Base-by-base conservation (phyloP, 1,140 invertebrate genomes). In the Brachionus paranguensis region DNA sequence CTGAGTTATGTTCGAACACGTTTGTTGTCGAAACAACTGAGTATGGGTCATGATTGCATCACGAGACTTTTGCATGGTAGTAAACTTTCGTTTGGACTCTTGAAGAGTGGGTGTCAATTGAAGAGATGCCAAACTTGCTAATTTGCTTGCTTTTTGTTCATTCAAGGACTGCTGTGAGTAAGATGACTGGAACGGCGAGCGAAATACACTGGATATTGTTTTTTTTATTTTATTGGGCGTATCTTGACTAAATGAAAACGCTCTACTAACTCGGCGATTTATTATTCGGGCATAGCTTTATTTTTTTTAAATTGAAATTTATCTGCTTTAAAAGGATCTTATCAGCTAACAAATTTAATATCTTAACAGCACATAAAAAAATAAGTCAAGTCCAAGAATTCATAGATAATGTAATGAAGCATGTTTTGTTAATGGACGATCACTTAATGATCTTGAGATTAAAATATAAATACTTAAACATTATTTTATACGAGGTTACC, bases 171-270 rank as follows among this genome's bases (percentile, higher is more conserved):
- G 78, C 29, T 81, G 78, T 14, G 78, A 81, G 43, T 81, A 68
- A 3, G 37, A 45, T n/a, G 78, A 60, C 27, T 81, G 95, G 94
- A 85, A 94, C 95, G 93, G 96, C 95, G 78, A 81, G 0, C 78
- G 78, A 33, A 81, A 81, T 91, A 95, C 93, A n/a, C 95, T 95
- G 11, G 95, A 96, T 87, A 97, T 93, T 3, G 96, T 95, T 76
- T 95, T 91, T 90, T 96, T 97, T 85, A 97, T 88, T 89, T 95
- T 96, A 74, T 93, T 94, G 24, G 95, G 95, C n/a, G 78, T 81
- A 6, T 95, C 97, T 90, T 95, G 95, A 89, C 95, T 96, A 88
- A 97, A 95, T 78, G 95, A 96, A 87, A 97, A 94, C 79, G 95
- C 95, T 85, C 95, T 91, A 68, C 94, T 94, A 24, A 98, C 94